Base-by-base conservation (phyloP, 2,888 invertebrate genomes). In the Prenolepis imparis region DNA sequence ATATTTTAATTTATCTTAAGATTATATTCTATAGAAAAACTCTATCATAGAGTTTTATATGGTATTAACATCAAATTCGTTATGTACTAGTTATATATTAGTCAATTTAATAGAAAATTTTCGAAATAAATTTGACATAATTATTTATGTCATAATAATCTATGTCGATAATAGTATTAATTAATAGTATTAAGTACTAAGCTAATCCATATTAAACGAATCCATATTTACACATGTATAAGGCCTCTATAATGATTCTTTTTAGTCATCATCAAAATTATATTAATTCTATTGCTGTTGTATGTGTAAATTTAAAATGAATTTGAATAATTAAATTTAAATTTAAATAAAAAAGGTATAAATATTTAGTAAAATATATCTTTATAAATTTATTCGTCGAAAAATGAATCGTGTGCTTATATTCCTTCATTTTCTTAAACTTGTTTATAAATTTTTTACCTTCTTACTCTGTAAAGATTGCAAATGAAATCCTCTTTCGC, bases 401-500 rank as follows among this genome's bases (percentile, higher is more conserved):
- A 36, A 3, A 36, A n/a, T 44, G 5, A 2, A 52, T 32, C 5
- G 0, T 72, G 15, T 18, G 11, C 11, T 39, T 21, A 15, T 21
- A 15, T 55, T 39, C 6, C 11, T 72, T 55, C 21, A 15, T 70
- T 18, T 73, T 39, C n/a, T 1, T 12, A 9, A 59, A 59, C 41
- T 73, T 73, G 18, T 59, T 59, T 41, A 18, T 6, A 73, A 73
- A 57, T 59, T n/a, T 8, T 18, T 59, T 18, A 72, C 9, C 18
- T 44, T 41, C 32, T 74, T 28, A 15, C 32, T 63, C 41, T n/a
- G 28, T 12, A 63, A 48, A 44, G 21, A 61, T n/a, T 3, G n/a
- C 32, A 66, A 32, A 41, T 15, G 5, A 28, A 1, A 52, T 52
- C 32, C 52, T 48, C 32, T 32, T 59, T 0, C 21, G 18, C 44